Percentiles rank a stretch among this genome's conserved stretches.
These are phyloP conservation scores for Tragulus kanchil DNA, from an alignment of 2,113 vertebrate genomes.

Conservation along the genomic window DNA sequence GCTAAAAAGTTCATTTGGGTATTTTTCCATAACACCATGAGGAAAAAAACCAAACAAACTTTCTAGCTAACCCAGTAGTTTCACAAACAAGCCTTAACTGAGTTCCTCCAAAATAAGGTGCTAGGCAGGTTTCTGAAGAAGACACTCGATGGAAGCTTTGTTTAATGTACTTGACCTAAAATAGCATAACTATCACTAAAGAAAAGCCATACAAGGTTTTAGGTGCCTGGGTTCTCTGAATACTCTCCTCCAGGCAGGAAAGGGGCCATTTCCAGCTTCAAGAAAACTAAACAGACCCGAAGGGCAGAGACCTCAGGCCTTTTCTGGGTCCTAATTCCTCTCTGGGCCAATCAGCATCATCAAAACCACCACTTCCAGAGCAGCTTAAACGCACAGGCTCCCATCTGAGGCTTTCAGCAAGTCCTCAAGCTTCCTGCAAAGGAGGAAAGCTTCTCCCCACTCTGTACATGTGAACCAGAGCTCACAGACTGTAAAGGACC, in stretches of 20 bases:
- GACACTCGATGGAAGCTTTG: not conserved
- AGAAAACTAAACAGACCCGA: not conserved
- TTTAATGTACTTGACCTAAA: not conserved
- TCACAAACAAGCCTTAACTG: not conserved
- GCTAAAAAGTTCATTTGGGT: not conserved
- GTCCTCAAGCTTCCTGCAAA: not conserved
- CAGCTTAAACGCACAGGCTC: not conserved
- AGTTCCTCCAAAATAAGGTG: not conserved
- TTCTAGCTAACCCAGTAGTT: not conserved
- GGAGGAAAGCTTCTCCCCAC: not conserved
- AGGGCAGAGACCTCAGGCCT: not conserved
- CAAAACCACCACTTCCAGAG: not conserved
- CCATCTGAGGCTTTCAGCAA: not conserved
- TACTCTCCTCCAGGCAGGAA: not conserved
- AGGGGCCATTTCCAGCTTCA: not conserved
- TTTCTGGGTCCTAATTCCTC: not conserved
- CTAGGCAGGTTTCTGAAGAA: not conserved
- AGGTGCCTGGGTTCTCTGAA: not conserved
- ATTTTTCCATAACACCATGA: not conserved
- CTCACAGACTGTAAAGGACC: not conserved
- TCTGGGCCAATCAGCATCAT: not conserved
- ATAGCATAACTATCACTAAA: not conserved
- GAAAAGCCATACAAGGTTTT: not conserved
- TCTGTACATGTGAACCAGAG: not conserved
- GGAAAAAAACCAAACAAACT: not conserved